phyloP scores from a whole-genome alignment of 2,888 invertebrate genomes.

The Ditula angustiorana region DNA sequence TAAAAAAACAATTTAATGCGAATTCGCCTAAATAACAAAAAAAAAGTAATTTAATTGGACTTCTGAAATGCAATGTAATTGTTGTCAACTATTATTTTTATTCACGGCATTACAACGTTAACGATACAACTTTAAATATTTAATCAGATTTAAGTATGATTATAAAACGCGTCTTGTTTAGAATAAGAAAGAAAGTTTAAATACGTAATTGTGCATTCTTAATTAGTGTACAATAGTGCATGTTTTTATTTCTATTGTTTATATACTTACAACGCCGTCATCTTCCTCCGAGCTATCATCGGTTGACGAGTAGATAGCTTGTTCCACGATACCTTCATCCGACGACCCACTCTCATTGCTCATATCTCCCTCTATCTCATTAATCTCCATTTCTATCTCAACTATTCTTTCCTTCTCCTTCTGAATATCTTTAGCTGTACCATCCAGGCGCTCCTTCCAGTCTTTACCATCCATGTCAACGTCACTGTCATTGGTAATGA shows the following conservation, averaged over 20 bases:
- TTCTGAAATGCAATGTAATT: no score
- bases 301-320: conserved; percentile 41
- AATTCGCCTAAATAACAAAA: background rate
- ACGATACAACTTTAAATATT: no score
- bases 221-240: no score
- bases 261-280: conserved; percentile 40
- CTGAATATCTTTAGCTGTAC: conserved; percentile 60
- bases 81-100: no score
- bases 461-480: conserved; percentile 53
- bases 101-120: no score
- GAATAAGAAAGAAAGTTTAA: no score
- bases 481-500: conserved; percentile 77
- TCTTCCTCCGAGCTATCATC: conserved; percentile 46
- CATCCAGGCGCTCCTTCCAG: conserved; percentile 44
- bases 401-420: conserved; percentile 74
- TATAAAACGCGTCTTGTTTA: no score
- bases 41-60: background rate
- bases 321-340: conserved; percentile 43
- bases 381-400: conserved; percentile 77
- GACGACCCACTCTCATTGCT: conserved; percentile 56
- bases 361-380: conserved; percentile 75
- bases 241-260: no score
- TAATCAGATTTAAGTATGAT: no score
- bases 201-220: no score
- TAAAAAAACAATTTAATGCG: background rate